Conservation (phyloP, 1,140 invertebrate species). For the Cherax quadricarinatus region DNA sequence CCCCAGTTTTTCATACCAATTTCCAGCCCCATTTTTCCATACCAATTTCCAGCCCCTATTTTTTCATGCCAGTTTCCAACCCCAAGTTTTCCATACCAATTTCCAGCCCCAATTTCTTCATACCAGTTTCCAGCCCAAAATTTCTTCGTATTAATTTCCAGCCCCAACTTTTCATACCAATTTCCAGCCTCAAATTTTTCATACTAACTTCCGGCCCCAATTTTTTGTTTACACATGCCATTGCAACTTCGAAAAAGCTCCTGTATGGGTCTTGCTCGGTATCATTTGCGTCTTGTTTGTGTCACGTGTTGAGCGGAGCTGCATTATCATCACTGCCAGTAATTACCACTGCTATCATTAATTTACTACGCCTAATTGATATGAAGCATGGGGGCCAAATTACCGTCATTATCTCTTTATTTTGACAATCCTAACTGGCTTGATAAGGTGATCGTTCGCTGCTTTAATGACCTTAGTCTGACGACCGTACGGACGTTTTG, state of each 20-base stretch:
- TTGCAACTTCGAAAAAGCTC: constrained; percentile 45
- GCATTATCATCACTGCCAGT: constrained; percentile 54
- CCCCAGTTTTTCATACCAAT: too few species aligned
- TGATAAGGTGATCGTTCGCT: neutral
- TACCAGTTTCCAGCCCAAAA: too few species aligned
- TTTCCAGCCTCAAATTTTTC: neutral
- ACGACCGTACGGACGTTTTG: neutral
- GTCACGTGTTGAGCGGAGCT: constrained; percentile 42
- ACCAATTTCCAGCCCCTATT: too few species aligned
- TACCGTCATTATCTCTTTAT: constrained; percentile 57
- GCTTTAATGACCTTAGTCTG: neutral
- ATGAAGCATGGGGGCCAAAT: constrained; percentile 47
- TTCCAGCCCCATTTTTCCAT: too few species aligned
- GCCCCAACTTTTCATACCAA: too few species aligned
- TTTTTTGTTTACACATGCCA: constrained; percentile 19
- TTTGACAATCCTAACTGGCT: constrained; percentile 19
- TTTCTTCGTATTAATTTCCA: too few species aligned
- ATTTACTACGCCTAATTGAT: constrained; percentile 68
- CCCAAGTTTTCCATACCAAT: too few species aligned
- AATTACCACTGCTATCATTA: constrained; percentile 56
- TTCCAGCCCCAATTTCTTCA: too few species aligned
- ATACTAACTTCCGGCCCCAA: constrained; percentile 35
- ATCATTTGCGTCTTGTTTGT: constrained; percentile 46
- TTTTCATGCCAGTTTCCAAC: neutral
- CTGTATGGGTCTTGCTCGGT: neutral